Evolutionary conservation across 2,797 vertebrate genomes (phyloP).

Genomic region (Hoplostethus mediterraneus): DNA sequence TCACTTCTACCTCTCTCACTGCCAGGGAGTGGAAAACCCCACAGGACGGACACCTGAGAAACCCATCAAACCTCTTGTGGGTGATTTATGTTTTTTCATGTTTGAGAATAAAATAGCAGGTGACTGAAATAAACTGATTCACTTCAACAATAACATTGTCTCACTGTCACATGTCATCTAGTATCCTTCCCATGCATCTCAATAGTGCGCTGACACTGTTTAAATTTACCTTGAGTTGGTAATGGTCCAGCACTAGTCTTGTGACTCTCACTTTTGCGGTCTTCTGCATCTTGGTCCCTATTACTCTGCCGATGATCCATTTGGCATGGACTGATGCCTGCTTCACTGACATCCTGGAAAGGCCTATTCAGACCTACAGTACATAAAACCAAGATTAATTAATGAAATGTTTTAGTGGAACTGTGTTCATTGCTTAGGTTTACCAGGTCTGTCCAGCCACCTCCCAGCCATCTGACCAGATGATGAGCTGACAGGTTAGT

Average conservation of each 20-base stretch:
- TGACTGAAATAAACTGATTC: neutral
- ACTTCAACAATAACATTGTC: neutral
- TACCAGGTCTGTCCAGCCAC: no score
- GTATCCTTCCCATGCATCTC: no score
- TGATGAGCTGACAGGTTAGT: no score
- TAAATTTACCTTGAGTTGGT: conserved; percentile 90
- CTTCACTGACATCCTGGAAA: conserved; percentile 78
- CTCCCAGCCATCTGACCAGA: no score
- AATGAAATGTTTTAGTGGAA: neutral
- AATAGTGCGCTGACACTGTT: neutral
- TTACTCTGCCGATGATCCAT: conserved; percentile 95
- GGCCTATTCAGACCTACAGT: conserved; percentile 10
- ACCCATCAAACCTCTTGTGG: neutral
- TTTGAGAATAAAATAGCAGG: neutral
- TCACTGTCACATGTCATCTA: no score
- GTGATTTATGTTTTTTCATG: neutral
- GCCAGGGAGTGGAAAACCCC: neutral
- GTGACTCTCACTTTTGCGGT: conserved; percentile 97
- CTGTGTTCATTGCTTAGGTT: no score
- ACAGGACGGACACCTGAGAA: neutral
- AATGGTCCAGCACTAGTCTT: conserved; percentile 92
- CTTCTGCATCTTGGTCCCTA: conserved; percentile 96
- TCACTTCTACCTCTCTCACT: neutral
- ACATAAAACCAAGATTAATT: neutral
- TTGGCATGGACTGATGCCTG: conserved; percentile 90